A percentile compares a stretch with the other conserved stretches of the same genome.
phyloP scores from a whole-genome alignment of 1,140 invertebrate species.

The Drosophila sp. region DNA sequence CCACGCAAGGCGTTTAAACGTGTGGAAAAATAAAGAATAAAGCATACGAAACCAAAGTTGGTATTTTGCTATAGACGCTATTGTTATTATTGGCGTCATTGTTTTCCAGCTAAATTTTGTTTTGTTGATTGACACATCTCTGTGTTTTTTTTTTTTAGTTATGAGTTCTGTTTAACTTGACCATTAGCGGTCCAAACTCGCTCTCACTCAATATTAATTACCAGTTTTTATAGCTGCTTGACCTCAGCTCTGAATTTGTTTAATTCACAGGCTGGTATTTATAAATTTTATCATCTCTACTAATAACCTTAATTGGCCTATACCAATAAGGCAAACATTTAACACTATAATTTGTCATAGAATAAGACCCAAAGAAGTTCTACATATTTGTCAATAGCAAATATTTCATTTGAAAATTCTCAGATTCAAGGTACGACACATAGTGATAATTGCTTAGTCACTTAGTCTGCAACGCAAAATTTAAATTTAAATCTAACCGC shows the following conservation, averaged over 20 bases:
- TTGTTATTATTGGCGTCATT: constrained; percentile 60
- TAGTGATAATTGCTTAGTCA: background rate
- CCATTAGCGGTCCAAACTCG: constrained; percentile 55
- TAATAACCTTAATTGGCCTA: background rate
- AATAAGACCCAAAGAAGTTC: background rate
- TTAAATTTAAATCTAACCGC: constrained; percentile 1
- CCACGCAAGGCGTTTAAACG: constrained; percentile 52
- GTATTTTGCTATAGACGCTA: constrained; percentile 38
- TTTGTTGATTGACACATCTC: constrained; percentile 56
- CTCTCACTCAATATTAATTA: constrained; percentile 59
- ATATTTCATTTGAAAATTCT: background rate
- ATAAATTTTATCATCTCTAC: constrained; percentile 8
- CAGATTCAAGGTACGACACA: background rate
- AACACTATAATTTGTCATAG: background rate
- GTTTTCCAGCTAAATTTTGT: constrained; percentile 26
- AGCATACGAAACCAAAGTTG: constrained; percentile 28
- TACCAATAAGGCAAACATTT: background rate
- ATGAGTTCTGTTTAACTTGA: constrained; percentile 66
- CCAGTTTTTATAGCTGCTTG: constrained; percentile 30
- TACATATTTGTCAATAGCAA: background rate
- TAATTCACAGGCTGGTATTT: constrained; percentile 3
- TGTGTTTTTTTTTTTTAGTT: constrained; percentile 60
- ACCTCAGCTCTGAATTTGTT: constrained; percentile 1
- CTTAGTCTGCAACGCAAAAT: background rate
- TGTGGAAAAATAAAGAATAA: constrained; percentile 53